phyloP scores from a whole-genome alignment of 2,113 vertebrate genomes.

The Dissostichus mawsoni region DNA sequence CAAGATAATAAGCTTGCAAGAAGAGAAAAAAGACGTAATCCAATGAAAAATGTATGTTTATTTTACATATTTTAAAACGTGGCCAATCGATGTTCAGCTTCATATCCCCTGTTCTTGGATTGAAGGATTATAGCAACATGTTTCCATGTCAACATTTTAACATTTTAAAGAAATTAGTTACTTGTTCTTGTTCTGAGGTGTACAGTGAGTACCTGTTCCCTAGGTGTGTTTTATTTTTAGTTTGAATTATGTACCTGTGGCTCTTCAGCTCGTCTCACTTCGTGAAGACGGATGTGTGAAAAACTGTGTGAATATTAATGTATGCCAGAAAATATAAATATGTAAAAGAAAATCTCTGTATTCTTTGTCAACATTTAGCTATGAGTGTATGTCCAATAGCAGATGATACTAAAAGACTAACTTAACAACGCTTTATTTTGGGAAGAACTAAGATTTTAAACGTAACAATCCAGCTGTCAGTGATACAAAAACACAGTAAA shows the following conservation, averaged over 20 bases:
- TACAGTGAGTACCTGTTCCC: slow-evolving; percentile 30
- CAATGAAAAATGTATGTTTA: slow-evolving; percentile 4
- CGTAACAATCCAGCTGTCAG: slow-evolving; percentile 9
- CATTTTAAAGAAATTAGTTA: slow-evolving; percentile 41
- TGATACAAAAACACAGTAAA: neutral
- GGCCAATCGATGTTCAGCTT: slow-evolving; percentile 38
- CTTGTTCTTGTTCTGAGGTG: slow-evolving; percentile 51
- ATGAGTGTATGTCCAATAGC: no score
- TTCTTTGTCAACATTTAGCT: neutral
- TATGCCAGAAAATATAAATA: slow-evolving; percentile 33
- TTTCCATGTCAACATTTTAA: slow-evolving; percentile 58
- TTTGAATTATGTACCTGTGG: slow-evolving; percentile 31
- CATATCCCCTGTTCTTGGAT: slow-evolving; percentile 54
- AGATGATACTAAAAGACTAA: no score
- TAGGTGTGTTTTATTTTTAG: slow-evolving; percentile 32
- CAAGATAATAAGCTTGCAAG: slow-evolving; percentile 56
- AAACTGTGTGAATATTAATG: slow-evolving; percentile 18
- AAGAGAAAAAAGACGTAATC: neutral
- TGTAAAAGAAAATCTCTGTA: slow-evolving; percentile 7
- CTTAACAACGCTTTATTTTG: slow-evolving; percentile 42
- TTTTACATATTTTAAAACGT: slow-evolving; percentile 53
- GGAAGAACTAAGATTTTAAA: slow-evolving; percentile 4
- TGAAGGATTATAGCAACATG: slow-evolving; percentile 35
- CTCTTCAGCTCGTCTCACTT: neutral
- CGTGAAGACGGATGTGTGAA: slow-evolving; percentile 8